These are phyloP conservation scores for Platyscapa corneri DNA, from an alignment of 1,140 invertebrate genomes.

Conservation along the genomic window DNA sequence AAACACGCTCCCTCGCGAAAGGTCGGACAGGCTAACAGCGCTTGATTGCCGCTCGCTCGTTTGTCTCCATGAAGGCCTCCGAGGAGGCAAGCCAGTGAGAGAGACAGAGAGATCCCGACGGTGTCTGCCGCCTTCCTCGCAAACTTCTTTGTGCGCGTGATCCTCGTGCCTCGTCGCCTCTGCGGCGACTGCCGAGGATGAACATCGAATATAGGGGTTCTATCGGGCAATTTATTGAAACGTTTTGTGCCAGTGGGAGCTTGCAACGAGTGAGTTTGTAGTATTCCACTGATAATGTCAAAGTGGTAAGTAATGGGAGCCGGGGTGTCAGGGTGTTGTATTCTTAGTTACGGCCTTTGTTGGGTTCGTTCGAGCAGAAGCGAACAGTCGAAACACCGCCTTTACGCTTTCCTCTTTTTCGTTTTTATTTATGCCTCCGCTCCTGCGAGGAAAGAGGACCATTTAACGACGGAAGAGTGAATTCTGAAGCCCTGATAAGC, in stretches of 20 bases:
- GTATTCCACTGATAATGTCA: slow-evolving; percentile 36
- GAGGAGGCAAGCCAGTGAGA: background rate
- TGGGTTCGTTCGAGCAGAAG: slow-evolving; percentile 5
- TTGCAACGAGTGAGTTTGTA: slow-evolving; percentile 49
- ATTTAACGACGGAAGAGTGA: background rate
- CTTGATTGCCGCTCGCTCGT: slow-evolving; percentile 74
- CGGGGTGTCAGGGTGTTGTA: background rate
- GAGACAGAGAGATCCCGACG: background rate
- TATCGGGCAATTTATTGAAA: slow-evolving; percentile 52
- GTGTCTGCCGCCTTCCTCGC: background rate
- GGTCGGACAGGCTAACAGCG: slow-evolving; percentile 72
- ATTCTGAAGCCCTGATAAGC: background rate
- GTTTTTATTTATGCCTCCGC: background rate
- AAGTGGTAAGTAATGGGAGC: slow-evolving; percentile 27
- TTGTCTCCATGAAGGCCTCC: slow-evolving; percentile 72
- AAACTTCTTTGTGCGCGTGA: background rate
- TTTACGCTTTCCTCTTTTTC: background rate
- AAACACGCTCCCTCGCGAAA: slow-evolving; percentile 64
- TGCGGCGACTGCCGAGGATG: background rate
- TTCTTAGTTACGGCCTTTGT: background rate
- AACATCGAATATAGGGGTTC: slow-evolving; percentile 19
- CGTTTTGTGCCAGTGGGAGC: slow-evolving; percentile 38
- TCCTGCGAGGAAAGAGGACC: background rate
- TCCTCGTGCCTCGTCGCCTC: background rate
- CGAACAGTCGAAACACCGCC: too few relatives aligned